Evolutionary conservation across 2,888 invertebrate species (phyloP), one percentile per base, ranked within the genome.

Genomic region (Sclerodermus sp.): DNA sequence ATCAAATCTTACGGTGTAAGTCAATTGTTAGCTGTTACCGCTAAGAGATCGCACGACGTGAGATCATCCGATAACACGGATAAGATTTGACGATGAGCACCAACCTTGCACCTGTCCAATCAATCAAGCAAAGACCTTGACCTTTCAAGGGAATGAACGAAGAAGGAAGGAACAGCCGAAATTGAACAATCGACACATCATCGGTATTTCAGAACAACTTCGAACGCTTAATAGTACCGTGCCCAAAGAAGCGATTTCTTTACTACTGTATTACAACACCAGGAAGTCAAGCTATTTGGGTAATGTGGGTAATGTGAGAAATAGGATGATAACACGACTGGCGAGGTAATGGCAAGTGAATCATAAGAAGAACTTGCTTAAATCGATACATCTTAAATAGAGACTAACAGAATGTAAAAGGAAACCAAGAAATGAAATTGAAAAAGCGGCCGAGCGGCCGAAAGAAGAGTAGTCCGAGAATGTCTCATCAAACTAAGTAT

Each of bases 181-280:
- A 42, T 37, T 43, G 42, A 23, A 23, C 8, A 23, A 23, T 39
- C 15, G 12, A 39, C 12, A 45, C 51, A 45, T 23, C 37, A 53
- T 49, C 44, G 23, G 14, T 45, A 38, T 38, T 46, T 52, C 17
- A 62, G 53, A 56, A 59, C 57, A 66, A 63, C 52, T 62, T 65
- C 50, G 67, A 62, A 70, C 67, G 68, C 71, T 65, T 66, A 71
- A 70, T 67, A 68, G 65, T 67, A 73, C 71, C 71, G 71, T 73
- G 73, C 71, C 71, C 70, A 73, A 72, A 69, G 64, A 74, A 73
- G 73, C 71, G 64, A 56, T 58, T 61, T 70, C 65, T 67, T 64
- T 62, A 70, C 73, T 74, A 74, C 73, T 68, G 51, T 67, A 71
- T 68, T 68, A 72, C 73, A 74, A 74, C 73, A 74, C 68, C 71